Percentiles rank a stretch among this genome's conserved stretches.
phyloP scores from a whole-genome alignment of 2,797 vertebrate genomes.

The Morelia viridis region DNA sequence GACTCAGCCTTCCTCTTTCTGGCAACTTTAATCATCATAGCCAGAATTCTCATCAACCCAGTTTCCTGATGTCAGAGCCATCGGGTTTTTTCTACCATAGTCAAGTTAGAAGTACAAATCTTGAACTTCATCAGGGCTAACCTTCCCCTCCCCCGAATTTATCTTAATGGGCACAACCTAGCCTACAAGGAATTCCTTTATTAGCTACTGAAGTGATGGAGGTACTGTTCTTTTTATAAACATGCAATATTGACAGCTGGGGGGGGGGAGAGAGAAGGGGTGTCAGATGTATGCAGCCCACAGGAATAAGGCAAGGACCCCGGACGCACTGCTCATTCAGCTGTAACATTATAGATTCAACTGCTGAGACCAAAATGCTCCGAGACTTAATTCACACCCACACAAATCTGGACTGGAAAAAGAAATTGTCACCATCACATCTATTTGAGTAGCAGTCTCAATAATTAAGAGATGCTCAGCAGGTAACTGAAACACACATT shows the following conservation, averaged over 20 bases:
- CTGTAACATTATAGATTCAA: slow-evolving; percentile 21
- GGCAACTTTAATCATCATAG: not conserved
- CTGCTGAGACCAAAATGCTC: slow-evolving; percentile 12
- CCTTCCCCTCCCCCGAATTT: not conserved
- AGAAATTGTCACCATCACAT: slow-evolving; percentile 15
- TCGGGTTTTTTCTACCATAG: not conserved
- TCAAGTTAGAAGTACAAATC: not conserved
- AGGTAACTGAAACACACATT: slow-evolving; percentile 22
- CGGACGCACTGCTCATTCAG: slow-evolving; percentile 6
- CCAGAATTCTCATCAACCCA: not conserved
- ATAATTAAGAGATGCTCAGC: slow-evolving; percentile 38
- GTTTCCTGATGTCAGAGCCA: not conserved
- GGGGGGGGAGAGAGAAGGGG: too few species aligned
- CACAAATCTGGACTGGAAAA: slow-evolving; percentile 14
- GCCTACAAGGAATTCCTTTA: not conserved
- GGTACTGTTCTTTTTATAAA: not conserved
- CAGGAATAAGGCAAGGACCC: not conserved
- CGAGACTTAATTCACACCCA: slow-evolving; percentile 18
- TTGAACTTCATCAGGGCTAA: not conserved
- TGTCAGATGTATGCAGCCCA: not conserved
- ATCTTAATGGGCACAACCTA: not conserved
- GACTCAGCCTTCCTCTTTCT: not conserved
- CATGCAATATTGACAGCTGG: not conserved
- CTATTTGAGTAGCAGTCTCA: slow-evolving; percentile 12
- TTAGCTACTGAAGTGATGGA: not conserved